Evolutionary conservation across 2,888 invertebrate species (phyloP).

Genomic region (Pseudococcus jackbeardsleyi): DNA sequence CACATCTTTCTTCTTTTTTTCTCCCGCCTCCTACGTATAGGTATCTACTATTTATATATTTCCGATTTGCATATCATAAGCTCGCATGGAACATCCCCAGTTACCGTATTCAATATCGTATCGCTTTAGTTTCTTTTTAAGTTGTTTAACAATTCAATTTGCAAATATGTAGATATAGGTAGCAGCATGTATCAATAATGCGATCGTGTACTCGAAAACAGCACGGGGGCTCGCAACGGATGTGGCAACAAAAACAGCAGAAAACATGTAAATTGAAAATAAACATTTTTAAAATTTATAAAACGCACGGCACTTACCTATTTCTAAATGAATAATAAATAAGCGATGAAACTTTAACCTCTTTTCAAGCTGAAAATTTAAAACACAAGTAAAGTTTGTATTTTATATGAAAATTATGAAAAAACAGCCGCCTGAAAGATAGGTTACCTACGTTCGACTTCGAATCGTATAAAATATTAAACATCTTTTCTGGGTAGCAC

Average conservation of each 20-base stretch:
- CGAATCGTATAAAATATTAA: constrained; percentile 12
- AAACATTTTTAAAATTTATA: constrained; percentile 44
- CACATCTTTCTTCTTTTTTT: not conserved
- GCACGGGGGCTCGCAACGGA: not conserved
- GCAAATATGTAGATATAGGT: not conserved
- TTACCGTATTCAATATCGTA: not conserved
- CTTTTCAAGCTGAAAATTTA: constrained; percentile 29
- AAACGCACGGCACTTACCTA: not conserved
- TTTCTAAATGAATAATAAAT: constrained; percentile 33
- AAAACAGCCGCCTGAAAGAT: not conserved
- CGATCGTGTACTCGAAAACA: not conserved
- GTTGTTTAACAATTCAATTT: constrained; percentile 31
- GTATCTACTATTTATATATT: not conserved
- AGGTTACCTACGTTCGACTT: not conserved
- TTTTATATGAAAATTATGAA: constrained; percentile 31
- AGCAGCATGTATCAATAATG: constrained; percentile 27
- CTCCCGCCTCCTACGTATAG: not conserved
- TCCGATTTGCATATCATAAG: not conserved
- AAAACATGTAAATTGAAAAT: constrained; percentile 43
- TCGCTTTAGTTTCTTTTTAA: constrained; percentile 11
- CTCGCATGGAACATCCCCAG: not conserved
- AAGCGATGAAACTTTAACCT: constrained; percentile 40
- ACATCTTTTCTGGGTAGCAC: not conserved
- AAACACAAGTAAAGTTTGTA: constrained; percentile 11
- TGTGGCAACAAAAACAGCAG: not conserved